Conservation (phyloP, 2,797 vertebrate genomes). For the Neomorphus geoffroyi region DNA sequence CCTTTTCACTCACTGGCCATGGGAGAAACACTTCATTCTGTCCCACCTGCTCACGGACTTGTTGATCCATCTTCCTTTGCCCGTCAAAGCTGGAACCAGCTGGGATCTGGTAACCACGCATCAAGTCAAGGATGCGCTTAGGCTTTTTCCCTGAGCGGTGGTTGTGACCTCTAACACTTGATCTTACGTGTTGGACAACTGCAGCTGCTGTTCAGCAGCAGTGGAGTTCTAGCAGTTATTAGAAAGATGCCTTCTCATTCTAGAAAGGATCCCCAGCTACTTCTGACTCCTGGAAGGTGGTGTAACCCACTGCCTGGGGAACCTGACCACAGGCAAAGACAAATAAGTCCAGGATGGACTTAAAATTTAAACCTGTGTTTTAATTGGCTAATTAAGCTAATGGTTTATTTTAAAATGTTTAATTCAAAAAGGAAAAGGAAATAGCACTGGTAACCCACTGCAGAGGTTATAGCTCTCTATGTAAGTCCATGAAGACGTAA, state of each 20-base stretch:
- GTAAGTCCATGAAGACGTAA: fast-evolving
- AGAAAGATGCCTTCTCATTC: not conserved
- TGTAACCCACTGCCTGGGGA: too few relatives aligned
- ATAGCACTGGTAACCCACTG: not conserved
- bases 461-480: not conserved
- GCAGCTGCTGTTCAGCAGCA: not conserved
- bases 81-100: not conserved
- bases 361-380: not conserved
- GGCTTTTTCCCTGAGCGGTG: not conserved
- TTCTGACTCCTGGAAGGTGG: not conserved
- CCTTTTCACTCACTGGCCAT: not conserved
- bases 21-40: not conserved
- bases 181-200: not conserved
- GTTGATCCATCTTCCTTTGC: not conserved
- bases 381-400: not conserved
- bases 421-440: not conserved
- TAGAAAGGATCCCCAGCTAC: not conserved
- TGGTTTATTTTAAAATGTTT: not conserved
- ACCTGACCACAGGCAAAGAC: not conserved
- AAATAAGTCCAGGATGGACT: not conserved
- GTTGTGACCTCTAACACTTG: not conserved
- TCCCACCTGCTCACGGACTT: not conserved
- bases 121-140: not conserved
- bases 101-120: not conserved
- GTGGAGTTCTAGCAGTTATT: not conserved